Evolutionary conservation across 1,140 invertebrate genomes (phyloP), one percentile per base, ranked within the genome.

Genomic region (Magallana angulata): DNA sequence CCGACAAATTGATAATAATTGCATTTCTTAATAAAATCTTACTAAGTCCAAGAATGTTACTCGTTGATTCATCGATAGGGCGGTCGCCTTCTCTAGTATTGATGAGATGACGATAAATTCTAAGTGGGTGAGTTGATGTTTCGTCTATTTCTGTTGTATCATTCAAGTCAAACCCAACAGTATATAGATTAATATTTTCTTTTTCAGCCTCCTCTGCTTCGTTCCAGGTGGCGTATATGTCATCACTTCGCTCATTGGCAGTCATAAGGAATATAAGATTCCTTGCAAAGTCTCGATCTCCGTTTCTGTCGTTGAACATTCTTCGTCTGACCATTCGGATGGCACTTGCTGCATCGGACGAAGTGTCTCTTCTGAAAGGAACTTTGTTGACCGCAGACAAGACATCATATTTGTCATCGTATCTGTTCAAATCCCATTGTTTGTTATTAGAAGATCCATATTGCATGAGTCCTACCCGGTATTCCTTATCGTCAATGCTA

Each of bases 161-260:
- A 24, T 88, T 83, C 30, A 92, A 82, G 64, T 91, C 91, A 71
- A 93, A 89, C 71, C 92, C 92, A 84, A 93, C 90, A 58, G 90
- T 91, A 88, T 91, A 93, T 48, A 93, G 87, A 16, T 90, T 85
- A 60, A 90, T 91, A n/a, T 85, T 87, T 11, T 88, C 90, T 56
- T 88, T 87, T 81, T 90, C 87, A 36, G 85, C 89, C 56, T 87
- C 64, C 57, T 91, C 89, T 11, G 91, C 92, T 85, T 90, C 91
- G 58, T 90, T 89, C 80, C 92, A 88, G 11, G 91, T 91, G 14
- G 86, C 88, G 0, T 89, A 87, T 1, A 87, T 85, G 68, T 91
- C 90, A 68, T 90, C 88, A 87, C 93, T 93, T 24, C 92, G 90
- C n/a, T 91, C 90, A 58, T 91, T 90, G 56, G 90, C 91, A 36